Conservation (phyloP, 2,888 invertebrate genomes). For the Scrobipalpa atriplicella region DNA sequence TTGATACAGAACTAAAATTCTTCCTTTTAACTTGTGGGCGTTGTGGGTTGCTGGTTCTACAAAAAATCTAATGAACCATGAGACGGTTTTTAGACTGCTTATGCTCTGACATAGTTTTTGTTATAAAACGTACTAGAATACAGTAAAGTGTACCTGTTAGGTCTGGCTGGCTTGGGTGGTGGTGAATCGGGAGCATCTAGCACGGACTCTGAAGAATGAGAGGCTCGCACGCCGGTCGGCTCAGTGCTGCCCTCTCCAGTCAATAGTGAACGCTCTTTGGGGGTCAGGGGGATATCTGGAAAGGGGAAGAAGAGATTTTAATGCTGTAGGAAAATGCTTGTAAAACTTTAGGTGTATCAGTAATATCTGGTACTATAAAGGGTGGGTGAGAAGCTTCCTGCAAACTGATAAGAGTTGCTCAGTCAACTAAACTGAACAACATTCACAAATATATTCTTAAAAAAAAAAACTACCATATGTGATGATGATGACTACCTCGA, state of each 20-base stretch:
- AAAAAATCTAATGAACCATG: background rate
- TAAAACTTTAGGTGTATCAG: too few species aligned
- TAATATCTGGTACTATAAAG: too few species aligned
- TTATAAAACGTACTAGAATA: too few species aligned
- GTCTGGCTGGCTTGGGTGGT: conserved; percentile 95
- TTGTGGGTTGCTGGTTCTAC: background rate
- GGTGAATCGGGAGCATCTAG: conserved; percentile 84
- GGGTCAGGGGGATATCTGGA: conserved; percentile 91
- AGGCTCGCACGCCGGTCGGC: conserved; percentile 85
- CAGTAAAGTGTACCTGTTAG: conserved; percentile 82
- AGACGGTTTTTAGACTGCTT: background rate
- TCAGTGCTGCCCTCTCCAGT: conserved; percentile 85
- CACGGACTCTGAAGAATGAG: conserved; percentile 92
- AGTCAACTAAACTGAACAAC: too few species aligned
- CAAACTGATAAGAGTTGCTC: too few species aligned
- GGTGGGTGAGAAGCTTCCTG: too few species aligned
- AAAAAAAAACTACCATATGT: too few species aligned
- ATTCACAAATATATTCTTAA: too few species aligned
- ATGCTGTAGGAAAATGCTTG: background rate
- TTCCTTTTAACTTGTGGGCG: too few species aligned
- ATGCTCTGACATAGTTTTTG: background rate
- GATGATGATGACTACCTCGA: too few species aligned
- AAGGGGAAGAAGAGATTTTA: background rate
- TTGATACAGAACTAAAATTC: too few species aligned
- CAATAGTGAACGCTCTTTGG: conserved; percentile 87